Evolutionary conservation across 1,140 invertebrate species (phyloP), one percentile per base, ranked within the genome.

Genomic region (Neoseiulus cucumeris): DNA sequence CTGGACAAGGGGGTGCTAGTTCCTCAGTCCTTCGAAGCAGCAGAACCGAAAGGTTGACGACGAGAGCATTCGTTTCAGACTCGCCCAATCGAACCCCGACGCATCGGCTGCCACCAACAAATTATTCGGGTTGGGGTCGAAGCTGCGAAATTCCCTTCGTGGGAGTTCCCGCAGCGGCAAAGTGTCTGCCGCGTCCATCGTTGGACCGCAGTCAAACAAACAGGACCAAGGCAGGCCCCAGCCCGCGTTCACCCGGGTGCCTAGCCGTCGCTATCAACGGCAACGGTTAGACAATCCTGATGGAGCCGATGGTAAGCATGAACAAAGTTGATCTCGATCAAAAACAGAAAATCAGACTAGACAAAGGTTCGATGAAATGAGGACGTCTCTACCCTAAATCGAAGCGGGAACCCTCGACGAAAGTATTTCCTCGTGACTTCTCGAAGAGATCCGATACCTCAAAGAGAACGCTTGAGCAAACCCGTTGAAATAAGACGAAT

Each of bases 61-160:
- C 4, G 4, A 4, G 4, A 9, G n/a, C 6, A 30, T 33, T 59
- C 20, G 2, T 64, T 45, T 14, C 17, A 70, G 68, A 28, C 65
- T 70, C 47, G 69, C 69, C 30, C 69, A 87, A 68, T 89, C 87
- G 29, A 87, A 91, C 0, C 85, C 89, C 0, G 92, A 93, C 75
- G 87, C 87, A 1, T 87, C 86, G 0, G 88, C 84, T 22, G 85
- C 86, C 0, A 79, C 89, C 30, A 91, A 96, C 74, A 96, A 94
- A 76, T 95, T 97, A 76, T 94, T 96, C 77, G 81, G 92, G 66
- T 93, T 96, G 88, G 92, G 91, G 30, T 96, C 92, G 0, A 80
- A 91, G 45, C 96, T 97, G 75, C 83, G 92, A 73, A 95, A 95
- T 74, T 90, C 87, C 89, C 79, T 72, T 66, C 29, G 45, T 82